These are phyloP conservation scores for Chloroceryle amazona DNA, from an alignment of 2,797 vertebrate species.

Conservation along the genomic window DNA sequence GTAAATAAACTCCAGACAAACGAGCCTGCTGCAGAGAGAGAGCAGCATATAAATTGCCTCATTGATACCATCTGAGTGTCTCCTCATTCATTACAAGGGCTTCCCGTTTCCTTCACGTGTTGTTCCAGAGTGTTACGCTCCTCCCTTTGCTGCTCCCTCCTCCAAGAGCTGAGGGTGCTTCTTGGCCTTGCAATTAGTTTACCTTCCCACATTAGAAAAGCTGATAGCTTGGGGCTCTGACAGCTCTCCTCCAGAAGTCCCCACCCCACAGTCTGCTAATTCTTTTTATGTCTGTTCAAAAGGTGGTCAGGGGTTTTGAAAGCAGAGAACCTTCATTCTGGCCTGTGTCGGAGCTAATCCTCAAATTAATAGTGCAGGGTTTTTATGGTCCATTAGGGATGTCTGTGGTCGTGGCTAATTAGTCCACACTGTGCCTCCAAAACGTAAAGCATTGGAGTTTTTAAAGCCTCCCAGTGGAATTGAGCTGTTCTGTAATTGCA, in stretches of 20 bases:
- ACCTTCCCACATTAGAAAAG: conserved; percentile 8
- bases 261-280: fast-evolving
- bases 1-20: conserved; percentile 64
- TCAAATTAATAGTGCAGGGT: conserved; percentile 54
- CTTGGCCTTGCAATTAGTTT: conserved; percentile 12
- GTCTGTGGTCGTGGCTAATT: conserved; percentile 61
- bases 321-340: conserved; percentile 24
- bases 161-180: not conserved
- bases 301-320: conserved; percentile 37
- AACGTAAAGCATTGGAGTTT: conserved; percentile 43
- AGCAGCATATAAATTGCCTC: conserved; percentile 61
- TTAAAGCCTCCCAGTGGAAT: conserved; percentile 35
- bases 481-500: conserved; percentile 38
- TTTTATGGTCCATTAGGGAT: conserved; percentile 67
- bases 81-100: conserved; percentile 28
- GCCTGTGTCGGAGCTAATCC: conserved; percentile 32
- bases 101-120: not conserved
- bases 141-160: not conserved
- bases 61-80: conserved; percentile 39
- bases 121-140: not conserved
- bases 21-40: conserved; percentile 31
- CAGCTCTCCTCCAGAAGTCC: not conserved
- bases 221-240: conserved; percentile 10
- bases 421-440: conserved; percentile 26
- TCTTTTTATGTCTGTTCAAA: conserved; percentile 14